Evolutionary conservation across 2,113 vertebrate species (phyloP).

Genomic region (Gasterosteus aculeatus): DNA sequence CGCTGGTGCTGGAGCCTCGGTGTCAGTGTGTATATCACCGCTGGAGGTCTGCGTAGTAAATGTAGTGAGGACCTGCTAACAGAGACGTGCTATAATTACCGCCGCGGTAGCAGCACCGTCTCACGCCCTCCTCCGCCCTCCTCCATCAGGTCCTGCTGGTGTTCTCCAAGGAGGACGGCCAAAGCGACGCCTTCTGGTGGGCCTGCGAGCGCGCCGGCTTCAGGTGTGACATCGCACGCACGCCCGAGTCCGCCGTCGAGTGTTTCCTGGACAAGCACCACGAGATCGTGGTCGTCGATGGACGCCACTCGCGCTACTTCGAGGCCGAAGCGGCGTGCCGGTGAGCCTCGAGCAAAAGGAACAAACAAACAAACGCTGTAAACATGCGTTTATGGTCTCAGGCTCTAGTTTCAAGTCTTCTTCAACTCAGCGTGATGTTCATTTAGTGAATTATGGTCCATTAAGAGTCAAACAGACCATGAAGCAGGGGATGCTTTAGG

Average conservation of each 20-base stretch:
- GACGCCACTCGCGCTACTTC: conserved; percentile 87
- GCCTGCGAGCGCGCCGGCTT: conserved; percentile 94
- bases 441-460: too few relatives aligned
- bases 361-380: too few relatives aligned
- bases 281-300: conserved; percentile 93
- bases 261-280: conserved; percentile 95
- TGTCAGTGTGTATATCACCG: neutral
- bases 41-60: conserved; percentile 3
- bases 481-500: too few relatives aligned
- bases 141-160: conserved; percentile 89
- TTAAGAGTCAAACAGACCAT: neutral
- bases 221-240: conserved; percentile 88
- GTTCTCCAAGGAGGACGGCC: conserved; percentile 94
- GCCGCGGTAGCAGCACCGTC: neutral
- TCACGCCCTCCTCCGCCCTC: conserved; percentile 12
- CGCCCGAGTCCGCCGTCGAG: conserved; percentile 90
- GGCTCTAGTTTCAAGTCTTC: too few relatives aligned
- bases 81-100: conserved; percentile 2
- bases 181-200: conserved; percentile 97
- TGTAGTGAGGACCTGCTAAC: neutral
- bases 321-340: conserved; percentile 90
- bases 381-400: too few relatives aligned
- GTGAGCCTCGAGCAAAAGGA: conserved; percentile 71
- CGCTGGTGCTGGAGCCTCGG: neutral
- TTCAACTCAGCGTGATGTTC: too few relatives aligned